A percentile compares a stretch with the other conserved stretches of the same genome.
These are phyloP conservation scores for Nasonia longicornis DNA, from an alignment of 1,140 invertebrate genomes.

Conservation along the genomic window DNA sequence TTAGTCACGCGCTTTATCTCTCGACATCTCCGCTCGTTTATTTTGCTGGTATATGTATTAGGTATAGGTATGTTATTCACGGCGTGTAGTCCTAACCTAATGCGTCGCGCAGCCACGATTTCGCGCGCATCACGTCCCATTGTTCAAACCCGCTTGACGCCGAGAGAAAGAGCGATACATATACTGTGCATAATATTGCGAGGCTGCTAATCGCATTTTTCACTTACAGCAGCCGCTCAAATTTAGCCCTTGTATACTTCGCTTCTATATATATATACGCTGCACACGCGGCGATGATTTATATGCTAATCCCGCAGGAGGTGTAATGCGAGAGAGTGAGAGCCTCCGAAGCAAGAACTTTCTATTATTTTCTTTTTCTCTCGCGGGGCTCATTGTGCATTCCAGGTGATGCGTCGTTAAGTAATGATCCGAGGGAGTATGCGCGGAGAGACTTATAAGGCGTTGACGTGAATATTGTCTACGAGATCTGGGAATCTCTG, in stretches of 20 bases:
- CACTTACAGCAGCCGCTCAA: background rate
- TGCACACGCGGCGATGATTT: conserved; percentile 19
- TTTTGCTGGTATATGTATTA: background rate
- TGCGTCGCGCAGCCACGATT: background rate
- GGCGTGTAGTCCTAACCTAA: background rate
- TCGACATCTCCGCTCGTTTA: background rate
- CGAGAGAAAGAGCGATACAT: background rate
- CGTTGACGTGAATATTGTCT: background rate
- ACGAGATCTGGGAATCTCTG: background rate
- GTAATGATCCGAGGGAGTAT: background rate
- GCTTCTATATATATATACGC: no score
- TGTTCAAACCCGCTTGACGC: background rate
- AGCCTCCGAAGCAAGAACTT: background rate
- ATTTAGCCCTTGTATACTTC: background rate
- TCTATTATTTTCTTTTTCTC: conserved; percentile 6
- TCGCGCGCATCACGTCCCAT: background rate
- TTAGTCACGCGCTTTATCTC: background rate
- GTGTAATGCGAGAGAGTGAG: background rate
- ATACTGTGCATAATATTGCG: background rate
- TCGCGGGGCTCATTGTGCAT: conserved; percentile 17
- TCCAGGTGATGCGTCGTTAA: conserved; percentile 15
- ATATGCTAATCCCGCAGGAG: background rate
- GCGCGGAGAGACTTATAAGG: background rate
- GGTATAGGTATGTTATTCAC: background rate
- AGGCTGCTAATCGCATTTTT: background rate